Base-by-base conservation (phyloP, 2,797 vertebrate species). In the Dermochelys coriacea region DNA sequence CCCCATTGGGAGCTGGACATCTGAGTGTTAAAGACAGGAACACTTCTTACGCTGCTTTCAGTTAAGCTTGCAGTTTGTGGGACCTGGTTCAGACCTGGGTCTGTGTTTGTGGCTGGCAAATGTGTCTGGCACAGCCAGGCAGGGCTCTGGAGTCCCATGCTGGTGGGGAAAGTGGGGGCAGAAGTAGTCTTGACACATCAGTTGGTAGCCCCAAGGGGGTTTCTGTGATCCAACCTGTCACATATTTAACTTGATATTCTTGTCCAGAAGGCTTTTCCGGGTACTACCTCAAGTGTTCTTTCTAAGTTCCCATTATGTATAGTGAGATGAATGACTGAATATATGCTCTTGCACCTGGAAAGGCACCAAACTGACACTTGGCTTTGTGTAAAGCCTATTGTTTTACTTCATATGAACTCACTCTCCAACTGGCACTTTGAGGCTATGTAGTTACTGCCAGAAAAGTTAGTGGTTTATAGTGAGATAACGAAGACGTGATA, bases 361-460 rank as follows among this genome's bases (percentile, higher is more conserved):
- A 81, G 0, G 8, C 34, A 3, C 8, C 80, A 93, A 94, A 41
- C 61, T 71, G 51, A 80, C 51, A 37, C 34, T n/a, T n/a, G 34
- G 61, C 34, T 68, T n/a, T 68, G n/a, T 64, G 93, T 91, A 85
- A 94, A 95, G 84, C 51, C 80, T 88, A 52, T 85, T 92, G 91
- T 88, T 94, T n/a, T n/a, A n/a, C 34, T 91, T 94, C 84, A 83
- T 88, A 93, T 93, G 59, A 78, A 34, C 74, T 94, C 6, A 47
- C 47, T 18, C n/a, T 88, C 91, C 88, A 84, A 64, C 84, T 90
- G 84, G 61, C 64, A 94, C 47, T 84, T 92, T 78, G 54, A 21
- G 45, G 47, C 23, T 88, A 27, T 7, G 86, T 89, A 92, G 47
- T 59, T 85, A 49, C 78, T 90, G 29, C 34, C 71, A 94, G 88